These are phyloP conservation scores for Eristalis tenax DNA, from an alignment of 2,888 invertebrate species.

Conservation along the genomic window DNA sequence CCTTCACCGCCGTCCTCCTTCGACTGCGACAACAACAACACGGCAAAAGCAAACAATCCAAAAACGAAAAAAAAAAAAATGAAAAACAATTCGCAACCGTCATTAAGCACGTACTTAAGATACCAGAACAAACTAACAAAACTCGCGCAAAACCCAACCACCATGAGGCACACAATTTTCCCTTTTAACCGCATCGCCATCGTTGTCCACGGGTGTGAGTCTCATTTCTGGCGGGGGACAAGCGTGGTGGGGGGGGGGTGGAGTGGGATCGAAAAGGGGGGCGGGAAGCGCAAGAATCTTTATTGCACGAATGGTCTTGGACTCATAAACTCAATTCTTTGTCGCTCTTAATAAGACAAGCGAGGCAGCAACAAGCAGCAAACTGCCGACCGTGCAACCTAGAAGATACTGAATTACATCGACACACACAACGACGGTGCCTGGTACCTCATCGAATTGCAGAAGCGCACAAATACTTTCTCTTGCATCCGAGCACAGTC, in stretches of 20 bases:
- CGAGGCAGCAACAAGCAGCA: conserved; percentile 1
- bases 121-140: conserved; percentile 46
- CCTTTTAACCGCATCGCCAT: conserved; percentile 16
- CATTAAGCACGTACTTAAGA: conserved; percentile 59
- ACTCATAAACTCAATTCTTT: conserved; percentile 61
- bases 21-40: background rate
- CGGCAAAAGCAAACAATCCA: background rate
- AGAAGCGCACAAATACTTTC: conserved; percentile 42
- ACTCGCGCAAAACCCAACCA: conserved; percentile 35
- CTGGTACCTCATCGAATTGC: background rate
- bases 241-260: background rate
- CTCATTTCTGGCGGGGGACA: too few relatives aligned
- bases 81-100: conserved; percentile 22
- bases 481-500: conserved; percentile 17
- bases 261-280: background rate
- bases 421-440: background rate
- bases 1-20: conserved; percentile 26
- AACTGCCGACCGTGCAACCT: background rate
- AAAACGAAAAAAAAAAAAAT: too few relatives aligned
- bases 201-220: background rate
- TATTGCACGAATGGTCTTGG: conserved; percentile 67
- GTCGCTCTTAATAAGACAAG: conserved; percentile 37
- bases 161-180: conserved; percentile 61
- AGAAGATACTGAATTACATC: conserved; percentile 5
- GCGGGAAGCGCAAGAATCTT: conserved; percentile 17